phyloP scores from a whole-genome alignment of 2,888 invertebrate genomes.

The Sylvicola cinctus region DNA sequence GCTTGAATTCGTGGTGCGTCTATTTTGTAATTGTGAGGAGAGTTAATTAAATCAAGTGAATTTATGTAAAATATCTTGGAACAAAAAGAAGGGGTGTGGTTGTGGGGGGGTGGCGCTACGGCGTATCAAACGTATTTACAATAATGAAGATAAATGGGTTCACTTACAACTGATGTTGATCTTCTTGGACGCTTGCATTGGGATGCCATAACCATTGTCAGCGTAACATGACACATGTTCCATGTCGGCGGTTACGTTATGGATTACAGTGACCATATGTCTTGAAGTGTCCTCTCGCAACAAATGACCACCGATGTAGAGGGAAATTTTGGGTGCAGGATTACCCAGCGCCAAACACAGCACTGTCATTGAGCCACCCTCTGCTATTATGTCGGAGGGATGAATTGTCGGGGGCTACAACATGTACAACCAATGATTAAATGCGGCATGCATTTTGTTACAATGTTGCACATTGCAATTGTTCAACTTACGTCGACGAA shows the following conservation, averaged over 20 bases:
- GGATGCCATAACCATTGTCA: conserved; percentile 71
- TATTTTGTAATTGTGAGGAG: too few species aligned
- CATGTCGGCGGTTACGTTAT: conserved; percentile 69
- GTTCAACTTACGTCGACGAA: conserved; percentile 49
- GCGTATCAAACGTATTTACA: too few species aligned
- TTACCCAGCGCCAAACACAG: conserved; percentile 70
- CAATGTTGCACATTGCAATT: not conserved
- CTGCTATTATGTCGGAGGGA: conserved; percentile 61
- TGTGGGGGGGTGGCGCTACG: too few species aligned
- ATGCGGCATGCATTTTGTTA: not conserved
- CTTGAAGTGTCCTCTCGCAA: conserved; percentile 64
- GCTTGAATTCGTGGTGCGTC: conserved; percentile 60
- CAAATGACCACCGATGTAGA: conserved; percentile 51
- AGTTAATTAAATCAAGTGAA: too few species aligned
- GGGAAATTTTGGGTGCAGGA: conserved; percentile 64
- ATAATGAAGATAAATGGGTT: too few species aligned
- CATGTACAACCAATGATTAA: conserved; percentile 2
- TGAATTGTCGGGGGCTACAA: conserved; percentile 61
- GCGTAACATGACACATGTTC: conserved; percentile 72
- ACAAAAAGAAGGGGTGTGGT: too few species aligned
- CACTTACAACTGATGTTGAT: conserved; percentile 68
- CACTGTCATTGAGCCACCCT: conserved; percentile 72
- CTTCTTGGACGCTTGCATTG: conserved; percentile 63
- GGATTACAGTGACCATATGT: conserved; percentile 72
- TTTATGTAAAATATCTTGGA: not conserved